Conservation (phyloP, 2,888 invertebrate genomes). For the Nephrotoma guestfalica region DNA sequence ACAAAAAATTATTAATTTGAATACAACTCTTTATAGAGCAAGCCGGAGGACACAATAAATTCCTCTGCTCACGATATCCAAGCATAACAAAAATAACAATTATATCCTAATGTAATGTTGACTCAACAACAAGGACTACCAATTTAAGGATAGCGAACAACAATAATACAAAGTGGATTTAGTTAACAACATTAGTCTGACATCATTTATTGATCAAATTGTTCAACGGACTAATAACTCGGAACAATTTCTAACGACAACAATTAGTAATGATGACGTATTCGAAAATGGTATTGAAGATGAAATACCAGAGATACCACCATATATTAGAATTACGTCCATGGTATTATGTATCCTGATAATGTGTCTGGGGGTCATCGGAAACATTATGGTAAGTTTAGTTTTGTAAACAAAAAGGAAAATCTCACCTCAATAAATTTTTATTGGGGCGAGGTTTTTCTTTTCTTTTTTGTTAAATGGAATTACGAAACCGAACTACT, state of each 20-base stretch:
- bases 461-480: too few relatives aligned
- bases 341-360: slow-evolving; percentile 79
- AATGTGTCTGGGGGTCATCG: slow-evolving; percentile 79
- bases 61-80: neutral
- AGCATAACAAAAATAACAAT: neutral
- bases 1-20: neutral
- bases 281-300: slow-evolving; percentile 11
- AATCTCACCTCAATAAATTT: neutral
- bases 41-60: neutral
- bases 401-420: neutral
- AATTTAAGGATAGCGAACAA: neutral
- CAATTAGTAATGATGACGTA: neutral
- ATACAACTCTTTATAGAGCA: neutral
- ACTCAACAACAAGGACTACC: neutral
- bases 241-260: neutral
- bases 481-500: too few relatives aligned
- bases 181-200: neutral
- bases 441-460: neutral
- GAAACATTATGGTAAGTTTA: slow-evolving; percentile 64
- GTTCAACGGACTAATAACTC: neutral
- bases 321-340: slow-evolving; percentile 75
- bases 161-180: slow-evolving; percentile 1
- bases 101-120: neutral
- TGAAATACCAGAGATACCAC: slow-evolving; percentile 47
- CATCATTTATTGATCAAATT: slow-evolving; percentile 2